Percentiles rank a stretch among this genome's conserved stretches.
Conservation (phyloP, 2,888 invertebrate genomes). For the Melanchra persicariae region DNA sequence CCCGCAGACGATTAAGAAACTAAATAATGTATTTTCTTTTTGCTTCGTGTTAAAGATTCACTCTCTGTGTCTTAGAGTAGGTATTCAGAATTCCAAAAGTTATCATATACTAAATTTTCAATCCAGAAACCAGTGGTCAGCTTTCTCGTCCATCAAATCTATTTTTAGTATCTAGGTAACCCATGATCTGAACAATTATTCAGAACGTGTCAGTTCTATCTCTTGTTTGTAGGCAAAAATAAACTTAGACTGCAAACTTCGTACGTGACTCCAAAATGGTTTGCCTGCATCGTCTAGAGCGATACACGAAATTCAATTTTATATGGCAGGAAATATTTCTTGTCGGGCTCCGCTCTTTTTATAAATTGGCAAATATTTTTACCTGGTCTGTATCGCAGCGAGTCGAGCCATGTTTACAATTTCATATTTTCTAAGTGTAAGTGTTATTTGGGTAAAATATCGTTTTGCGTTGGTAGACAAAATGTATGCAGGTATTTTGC, state of each 20-base stretch:
- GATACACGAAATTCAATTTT: slow-evolving; percentile 29
- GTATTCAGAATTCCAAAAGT: neutral
- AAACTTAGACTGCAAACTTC: slow-evolving; percentile 4
- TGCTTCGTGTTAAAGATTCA: neutral
- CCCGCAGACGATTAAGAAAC: too few relatives aligned
- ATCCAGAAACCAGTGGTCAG: neutral
- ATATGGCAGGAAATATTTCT: slow-evolving; percentile 4
- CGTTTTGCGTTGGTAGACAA: neutral
- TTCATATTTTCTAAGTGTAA: slow-evolving; percentile 7
- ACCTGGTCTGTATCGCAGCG: neutral
- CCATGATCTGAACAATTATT: slow-evolving; percentile 5
- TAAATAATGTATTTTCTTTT: too few relatives aligned
- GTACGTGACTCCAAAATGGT: slow-evolving; percentile 21
- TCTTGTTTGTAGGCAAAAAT: slow-evolving; percentile 15
- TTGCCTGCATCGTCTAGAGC: neutral
- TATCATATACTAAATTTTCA: neutral
- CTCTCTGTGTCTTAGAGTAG: too few relatives aligned
- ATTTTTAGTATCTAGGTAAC: neutral
- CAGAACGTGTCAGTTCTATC: neutral
- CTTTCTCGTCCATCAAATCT: neutral
- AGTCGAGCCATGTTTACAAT: neutral
- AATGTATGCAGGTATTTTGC: neutral
- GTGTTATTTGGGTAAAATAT: neutral
- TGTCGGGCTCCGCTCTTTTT: neutral
- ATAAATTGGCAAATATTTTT: slow-evolving; percentile 31